A percentile compares a stretch with the other conserved stretches of the same genome.
These are phyloP conservation scores for Drosophila mulleri DNA, from an alignment of 2,888 invertebrate genomes.

Conservation along the genomic window DNA sequence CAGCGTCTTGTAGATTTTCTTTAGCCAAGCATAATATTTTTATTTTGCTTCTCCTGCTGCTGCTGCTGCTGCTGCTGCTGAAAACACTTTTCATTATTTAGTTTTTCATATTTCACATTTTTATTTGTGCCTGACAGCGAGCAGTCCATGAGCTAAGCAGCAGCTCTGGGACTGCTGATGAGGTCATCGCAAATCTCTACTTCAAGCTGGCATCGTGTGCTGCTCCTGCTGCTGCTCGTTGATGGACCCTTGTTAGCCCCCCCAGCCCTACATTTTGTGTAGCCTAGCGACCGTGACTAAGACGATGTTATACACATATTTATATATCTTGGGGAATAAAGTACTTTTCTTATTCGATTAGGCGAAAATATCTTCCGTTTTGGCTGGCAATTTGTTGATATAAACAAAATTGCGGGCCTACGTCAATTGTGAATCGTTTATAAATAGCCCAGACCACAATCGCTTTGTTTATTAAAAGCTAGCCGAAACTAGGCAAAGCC, in stretches of 20 bases:
- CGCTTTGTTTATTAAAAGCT: conserved; percentile 14
- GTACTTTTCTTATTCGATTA: conserved; percentile 5
- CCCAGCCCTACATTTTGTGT: neutral
- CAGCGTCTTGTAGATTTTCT: conserved; percentile 40
- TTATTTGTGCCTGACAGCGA: conserved; percentile 45
- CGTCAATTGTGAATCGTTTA: conserved; percentile 57
- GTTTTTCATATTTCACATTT: conserved; percentile 77
- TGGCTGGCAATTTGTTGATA: conserved; percentile 24
- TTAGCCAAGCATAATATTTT: conserved; percentile 71
- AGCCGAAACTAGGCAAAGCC: conserved; percentile 6
- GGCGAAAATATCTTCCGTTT: conserved; percentile 32
- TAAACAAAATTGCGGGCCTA: conserved; percentile 34
- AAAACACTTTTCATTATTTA: conserved; percentile 79
- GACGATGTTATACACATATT: neutral
- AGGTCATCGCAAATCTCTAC: conserved; percentile 52
- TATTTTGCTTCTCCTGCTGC: conserved; percentile 52
- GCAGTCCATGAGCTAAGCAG: neutral
- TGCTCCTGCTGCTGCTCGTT: neutral
- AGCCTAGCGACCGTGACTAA: conserved; percentile 25
- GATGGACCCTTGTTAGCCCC: too few relatives aligned
- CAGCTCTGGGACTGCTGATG: conserved; percentile 33
- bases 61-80: conserved; percentile 26
- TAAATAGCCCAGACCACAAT: conserved; percentile 9
- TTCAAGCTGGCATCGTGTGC: conserved; percentile 11
- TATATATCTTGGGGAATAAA: conserved; percentile 15